Percentiles rank a stretch among this genome's conserved stretches.
Evolutionary conservation across 23 tunicate species (phyloP).

Genomic region (Phallusia fumigata): DNA sequence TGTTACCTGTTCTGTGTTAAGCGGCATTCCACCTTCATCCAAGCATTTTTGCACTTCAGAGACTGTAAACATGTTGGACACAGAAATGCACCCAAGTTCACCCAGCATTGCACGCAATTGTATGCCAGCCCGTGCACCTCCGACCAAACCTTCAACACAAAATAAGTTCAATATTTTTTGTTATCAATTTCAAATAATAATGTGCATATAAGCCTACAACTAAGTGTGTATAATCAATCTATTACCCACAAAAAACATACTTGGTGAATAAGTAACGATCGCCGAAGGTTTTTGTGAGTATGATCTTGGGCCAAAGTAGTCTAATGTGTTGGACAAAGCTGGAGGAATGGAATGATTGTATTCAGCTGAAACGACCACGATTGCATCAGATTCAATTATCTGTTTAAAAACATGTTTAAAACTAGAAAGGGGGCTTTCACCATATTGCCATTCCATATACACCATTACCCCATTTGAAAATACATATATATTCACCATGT

Average conservation of each 20-base stretch:
- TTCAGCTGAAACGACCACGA: slow-evolving; percentile 80
- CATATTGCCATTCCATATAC: too few species aligned
- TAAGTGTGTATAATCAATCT: too few species aligned
- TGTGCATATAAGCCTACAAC: neutral
- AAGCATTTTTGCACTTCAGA: slow-evolving; percentile 47
- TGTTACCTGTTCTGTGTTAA: slow-evolving; percentile 25
- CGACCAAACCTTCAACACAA: slow-evolving; percentile 43
- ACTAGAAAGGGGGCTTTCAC: too few species aligned
- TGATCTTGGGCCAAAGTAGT: slow-evolving; percentile 57
- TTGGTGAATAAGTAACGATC: slow-evolving; percentile 77
- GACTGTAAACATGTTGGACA: slow-evolving; percentile 81
- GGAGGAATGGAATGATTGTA: slow-evolving; percentile 93
- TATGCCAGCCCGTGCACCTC: slow-evolving; percentile 77
- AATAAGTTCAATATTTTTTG: neutral
- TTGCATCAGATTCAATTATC: slow-evolving; percentile 74
- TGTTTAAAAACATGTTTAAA: neutral
- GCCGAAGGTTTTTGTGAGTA: slow-evolving; percentile 73
- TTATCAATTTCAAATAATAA: neutral
- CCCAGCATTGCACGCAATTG: slow-evolving; percentile 82
- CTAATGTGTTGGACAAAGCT: slow-evolving; percentile 67
- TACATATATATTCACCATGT: too few species aligned
- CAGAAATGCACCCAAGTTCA: slow-evolving; percentile 84
- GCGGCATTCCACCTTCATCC: slow-evolving; percentile 48
- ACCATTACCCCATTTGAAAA: too few species aligned
- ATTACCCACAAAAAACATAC: too few species aligned